A percentile compares a stretch with the other conserved stretches of the same genome.
Conservation (phyloP, 2,113 vertebrate species). For the Antennarius striatus region DNA sequence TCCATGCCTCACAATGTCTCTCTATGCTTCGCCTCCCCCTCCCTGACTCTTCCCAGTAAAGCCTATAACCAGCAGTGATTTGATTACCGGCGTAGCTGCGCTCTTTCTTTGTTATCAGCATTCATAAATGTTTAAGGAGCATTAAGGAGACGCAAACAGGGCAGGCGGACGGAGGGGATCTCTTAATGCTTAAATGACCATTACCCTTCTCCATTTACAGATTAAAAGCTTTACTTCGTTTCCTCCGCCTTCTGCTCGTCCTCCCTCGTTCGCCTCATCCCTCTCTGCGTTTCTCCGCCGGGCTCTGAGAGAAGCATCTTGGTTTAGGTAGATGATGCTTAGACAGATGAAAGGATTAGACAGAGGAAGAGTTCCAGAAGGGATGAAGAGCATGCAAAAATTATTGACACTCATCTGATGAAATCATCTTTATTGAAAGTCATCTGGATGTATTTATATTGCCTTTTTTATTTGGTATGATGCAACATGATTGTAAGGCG, state of each 20-base stretch:
- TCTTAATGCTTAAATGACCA: constrained; percentile 76
- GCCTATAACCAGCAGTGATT: constrained; percentile 68
- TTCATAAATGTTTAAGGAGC: constrained; percentile 80
- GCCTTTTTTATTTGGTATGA: too few species aligned
- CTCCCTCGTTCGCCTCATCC: constrained; percentile 31
- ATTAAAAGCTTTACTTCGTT: constrained; percentile 80
- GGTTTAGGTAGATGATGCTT: constrained; percentile 22
- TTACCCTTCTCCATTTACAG: constrained; percentile 77
- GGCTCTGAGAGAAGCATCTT: constrained; percentile 29
- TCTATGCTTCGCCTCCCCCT: constrained; percentile 10
- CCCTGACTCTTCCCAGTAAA: constrained; percentile 55
- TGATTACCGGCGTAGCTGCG: constrained; percentile 65
- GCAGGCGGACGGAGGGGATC: constrained; percentile 53
- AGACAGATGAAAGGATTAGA: constrained; percentile 5
- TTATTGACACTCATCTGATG: background rate
- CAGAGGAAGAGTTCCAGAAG: background rate
- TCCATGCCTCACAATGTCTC: constrained; percentile 56
- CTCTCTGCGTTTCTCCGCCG: constrained; percentile 26
- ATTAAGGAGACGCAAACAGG: constrained; percentile 69
- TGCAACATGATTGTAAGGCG: too few species aligned
- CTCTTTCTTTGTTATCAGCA: constrained; percentile 74
- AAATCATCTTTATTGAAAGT: constrained; percentile 10
- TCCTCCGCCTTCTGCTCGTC: constrained; percentile 52
- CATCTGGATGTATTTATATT: background rate
- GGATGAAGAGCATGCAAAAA: background rate